These are phyloP conservation scores for Muntiacus reevesi DNA, from an alignment of 2,113 vertebrate genomes.

Conservation along the genomic window DNA sequence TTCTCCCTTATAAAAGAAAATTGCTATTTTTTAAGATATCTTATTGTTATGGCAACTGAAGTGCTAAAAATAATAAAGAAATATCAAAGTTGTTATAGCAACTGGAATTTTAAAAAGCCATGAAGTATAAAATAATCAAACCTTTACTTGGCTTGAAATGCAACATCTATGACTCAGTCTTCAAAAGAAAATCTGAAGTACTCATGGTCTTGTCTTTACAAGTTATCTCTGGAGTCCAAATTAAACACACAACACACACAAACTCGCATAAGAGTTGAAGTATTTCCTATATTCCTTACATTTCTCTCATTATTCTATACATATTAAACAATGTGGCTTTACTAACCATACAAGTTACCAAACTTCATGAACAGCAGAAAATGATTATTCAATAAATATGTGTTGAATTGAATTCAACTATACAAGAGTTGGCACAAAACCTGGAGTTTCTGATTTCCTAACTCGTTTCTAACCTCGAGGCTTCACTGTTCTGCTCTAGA, in stretches of 20 bases:
- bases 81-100: slow-evolving; percentile 90
- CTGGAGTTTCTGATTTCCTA: background rate
- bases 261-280: background rate
- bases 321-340: background rate
- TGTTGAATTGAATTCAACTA: background rate
- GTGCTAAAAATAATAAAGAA: slow-evolving; percentile 84
- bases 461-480: background rate
- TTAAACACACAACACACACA: slow-evolving; percentile 40
- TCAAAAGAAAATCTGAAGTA: slow-evolving; percentile 76
- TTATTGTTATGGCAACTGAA: slow-evolving; percentile 88
- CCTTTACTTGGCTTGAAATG: slow-evolving; percentile 82
- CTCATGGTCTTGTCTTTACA: slow-evolving; percentile 53
- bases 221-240: slow-evolving; percentile 54
- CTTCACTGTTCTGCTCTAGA: background rate
- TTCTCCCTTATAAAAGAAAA: slow-evolving; percentile 69
- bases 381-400: background rate
- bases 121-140: slow-evolving; percentile 86
- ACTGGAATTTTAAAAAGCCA: slow-evolving; percentile 85
- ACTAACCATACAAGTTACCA: background rate
- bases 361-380: background rate
- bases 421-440: background rate
- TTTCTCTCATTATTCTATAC: background rate
- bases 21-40: slow-evolving; percentile 78
- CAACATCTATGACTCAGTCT: slow-evolving; percentile 83
- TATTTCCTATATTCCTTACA: background rate